A percentile compares a stretch with the other conserved stretches of the same genome.
Evolutionary conservation across 2,113 vertebrate genomes (phyloP).

Genomic region (Patagioenas fasciata): DNA sequence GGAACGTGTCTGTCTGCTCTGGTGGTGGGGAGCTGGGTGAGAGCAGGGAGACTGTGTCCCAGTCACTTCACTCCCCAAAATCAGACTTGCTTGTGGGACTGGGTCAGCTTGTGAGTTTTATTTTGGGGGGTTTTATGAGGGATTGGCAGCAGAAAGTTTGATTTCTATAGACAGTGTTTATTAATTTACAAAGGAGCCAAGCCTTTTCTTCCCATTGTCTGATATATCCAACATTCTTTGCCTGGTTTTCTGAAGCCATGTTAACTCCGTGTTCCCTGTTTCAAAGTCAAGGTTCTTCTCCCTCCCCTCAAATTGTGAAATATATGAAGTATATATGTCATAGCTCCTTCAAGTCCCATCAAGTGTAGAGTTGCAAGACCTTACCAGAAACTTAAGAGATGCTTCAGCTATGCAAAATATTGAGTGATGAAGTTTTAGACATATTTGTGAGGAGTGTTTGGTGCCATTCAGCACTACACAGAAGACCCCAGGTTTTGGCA

Average conservation of each 20-base stretch:
- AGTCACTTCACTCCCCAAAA: neutral
- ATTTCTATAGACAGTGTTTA: neutral
- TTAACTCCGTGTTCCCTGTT: neutral
- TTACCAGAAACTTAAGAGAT: neutral
- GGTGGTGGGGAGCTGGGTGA: neutral
- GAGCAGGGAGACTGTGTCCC: neutral
- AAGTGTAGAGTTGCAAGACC: neutral
- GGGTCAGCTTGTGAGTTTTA: neutral
- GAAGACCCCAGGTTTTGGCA: neutral
- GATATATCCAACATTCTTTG: neutral
- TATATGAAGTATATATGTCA: neutral
- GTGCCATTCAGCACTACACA: neutral
- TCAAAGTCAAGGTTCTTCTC: neutral
- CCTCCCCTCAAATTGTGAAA: neutral
- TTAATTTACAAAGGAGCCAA: neutral
- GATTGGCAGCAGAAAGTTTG: neutral
- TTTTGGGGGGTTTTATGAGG: neutral
- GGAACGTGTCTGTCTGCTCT: neutral
- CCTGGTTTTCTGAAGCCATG: neutral
- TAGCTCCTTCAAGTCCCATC: neutral
- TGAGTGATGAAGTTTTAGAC: neutral
- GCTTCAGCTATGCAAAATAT: neutral
- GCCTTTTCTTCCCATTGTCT: neutral
- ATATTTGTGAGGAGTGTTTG: fast-evolving
- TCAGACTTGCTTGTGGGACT: neutral